These are phyloP conservation scores for Austrofundulus limnaeus DNA, from an alignment of 2,113 vertebrate species.

Conservation along the genomic window DNA sequence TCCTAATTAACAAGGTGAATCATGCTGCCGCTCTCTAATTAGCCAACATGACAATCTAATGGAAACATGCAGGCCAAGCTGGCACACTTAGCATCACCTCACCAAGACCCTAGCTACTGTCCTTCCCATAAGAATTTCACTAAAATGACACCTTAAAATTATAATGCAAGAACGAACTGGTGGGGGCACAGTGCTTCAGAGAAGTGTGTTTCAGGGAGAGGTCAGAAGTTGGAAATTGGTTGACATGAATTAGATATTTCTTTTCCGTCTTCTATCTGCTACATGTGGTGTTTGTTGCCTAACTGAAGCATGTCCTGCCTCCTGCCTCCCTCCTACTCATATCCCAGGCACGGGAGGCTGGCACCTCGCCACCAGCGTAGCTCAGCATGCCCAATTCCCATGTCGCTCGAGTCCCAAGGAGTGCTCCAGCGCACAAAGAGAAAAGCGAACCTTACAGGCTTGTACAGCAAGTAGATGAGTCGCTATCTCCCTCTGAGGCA, in stretches of 20 bases:
- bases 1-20: constrained; percentile 99
- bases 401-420: constrained; percentile 77
- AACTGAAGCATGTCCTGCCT: constrained; percentile 77
- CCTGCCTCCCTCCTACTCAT: constrained; percentile 56
- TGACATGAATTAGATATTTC: constrained; percentile 36
- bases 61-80: constrained; percentile 88
- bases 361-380: constrained; percentile 76
- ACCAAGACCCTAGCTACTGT: constrained; percentile 68
- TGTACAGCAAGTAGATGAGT: constrained; percentile 71
- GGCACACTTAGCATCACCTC: constrained; percentile 80
- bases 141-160: constrained; percentile 59
- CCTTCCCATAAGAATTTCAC: constrained; percentile 52
- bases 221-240: constrained; percentile 60
- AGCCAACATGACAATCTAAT: constrained; percentile 98
- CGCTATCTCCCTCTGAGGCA: constrained; percentile 77
- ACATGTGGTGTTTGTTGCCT: constrained; percentile 58
- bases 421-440: constrained; percentile 76
- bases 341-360: constrained; percentile 71
- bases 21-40: constrained; percentile 98
- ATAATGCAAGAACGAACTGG: constrained; percentile 38
- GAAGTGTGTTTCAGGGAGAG: constrained; percentile 59
- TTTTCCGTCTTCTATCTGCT: constrained; percentile 24
- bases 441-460: constrained; percentile 79
- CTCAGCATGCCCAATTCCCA: constrained; percentile 77
- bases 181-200: constrained; percentile 26